phyloP scores from a whole-genome alignment of 2,888 invertebrate genomes.

The Acanthococcus lagerstroemiae region DNA sequence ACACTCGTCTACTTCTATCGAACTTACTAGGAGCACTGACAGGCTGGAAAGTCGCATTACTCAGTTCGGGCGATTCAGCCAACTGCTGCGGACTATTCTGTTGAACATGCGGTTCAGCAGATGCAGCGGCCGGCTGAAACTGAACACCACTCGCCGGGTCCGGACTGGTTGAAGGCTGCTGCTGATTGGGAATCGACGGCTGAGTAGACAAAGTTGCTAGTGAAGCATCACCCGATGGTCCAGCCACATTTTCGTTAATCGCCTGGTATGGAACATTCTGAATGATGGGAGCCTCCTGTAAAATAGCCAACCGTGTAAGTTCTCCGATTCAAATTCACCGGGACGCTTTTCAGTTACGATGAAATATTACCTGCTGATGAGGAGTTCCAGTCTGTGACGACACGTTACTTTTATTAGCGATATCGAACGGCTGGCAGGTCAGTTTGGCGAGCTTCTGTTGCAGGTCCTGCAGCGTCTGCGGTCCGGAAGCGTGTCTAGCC shows the following conservation, averaged over 20 bases:
- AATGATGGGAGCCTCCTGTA: not conserved
- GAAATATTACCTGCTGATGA: slow-evolving; percentile 9
- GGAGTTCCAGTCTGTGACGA: slow-evolving; percentile 17
- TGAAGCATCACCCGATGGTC: not conserved
- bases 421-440: slow-evolving; percentile 17
- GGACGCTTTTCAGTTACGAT: not conserved
- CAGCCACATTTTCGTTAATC: not conserved
- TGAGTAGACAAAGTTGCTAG: not conserved
- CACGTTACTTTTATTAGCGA: slow-evolving; percentile 8
- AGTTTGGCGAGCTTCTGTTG: slow-evolving; percentile 28
- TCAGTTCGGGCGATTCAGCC: not conserved
- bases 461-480: slow-evolving; percentile 25
- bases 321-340: not conserved
- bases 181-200: not conserved
- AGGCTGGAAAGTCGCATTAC: not conserved
- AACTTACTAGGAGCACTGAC: not conserved
- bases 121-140: not conserved
- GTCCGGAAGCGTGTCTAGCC: slow-evolving; percentile 1
- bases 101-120: not conserved
- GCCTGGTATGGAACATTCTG: not conserved
- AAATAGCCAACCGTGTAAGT: not conserved
- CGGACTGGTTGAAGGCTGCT: not conserved
- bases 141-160: not conserved
- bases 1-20: not conserved
- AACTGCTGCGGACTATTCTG: not conserved